Evolutionary conservation across 2,888 invertebrate species (phyloP), one percentile per base, ranked within the genome.

Genomic region (Ellobium chinense): DNA sequence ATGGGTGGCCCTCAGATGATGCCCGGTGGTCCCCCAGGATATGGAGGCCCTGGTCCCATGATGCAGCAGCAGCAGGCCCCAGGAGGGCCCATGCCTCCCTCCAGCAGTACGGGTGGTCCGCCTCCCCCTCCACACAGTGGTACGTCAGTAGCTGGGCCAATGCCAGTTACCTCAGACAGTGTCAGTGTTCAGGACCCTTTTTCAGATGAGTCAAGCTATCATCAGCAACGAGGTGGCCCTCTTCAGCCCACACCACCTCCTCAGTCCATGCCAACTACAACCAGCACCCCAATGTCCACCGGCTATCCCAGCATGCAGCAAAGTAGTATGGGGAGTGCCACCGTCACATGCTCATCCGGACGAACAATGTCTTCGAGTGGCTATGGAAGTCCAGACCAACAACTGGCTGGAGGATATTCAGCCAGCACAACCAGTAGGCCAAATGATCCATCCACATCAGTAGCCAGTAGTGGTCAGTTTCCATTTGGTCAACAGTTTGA

Each of bases 131-230:
- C 81, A 34, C 76, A 72, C 63, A 75, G 58, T 37, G 31, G 69
- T 9, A 69, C 63, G 62, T 72, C 81, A 75, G 60, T 80, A 81
- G 63, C 81, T 73, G 60, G 84, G 80, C 54, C 82, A 37, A 70
- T 81, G 24, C 80, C 82, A 63, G 83, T 85, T 21, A 81, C 83
- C 56, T 82, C 85, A 54, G 91, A 92, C 84, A 92, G 91, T 86
- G 89, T 92, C 68, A 92, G 91, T 83, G 91, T 92, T 73, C 90
- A 90, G 81, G 92, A 92, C 86, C 92, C 92, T 39, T 92, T 92
- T 87, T 89, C 92, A 69, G 92, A 92, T 84, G 91, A 91, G 79
- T 87, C 88, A 29, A 89, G 73, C 83, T 86, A 82, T 78, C 86
- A 60, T 63, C 83, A 85, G 24, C 84, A 87, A 70, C 83, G 82